These are phyloP conservation scores for Apis florea DNA, from an alignment of 1,140 invertebrate genomes.

Conservation along the genomic window DNA sequence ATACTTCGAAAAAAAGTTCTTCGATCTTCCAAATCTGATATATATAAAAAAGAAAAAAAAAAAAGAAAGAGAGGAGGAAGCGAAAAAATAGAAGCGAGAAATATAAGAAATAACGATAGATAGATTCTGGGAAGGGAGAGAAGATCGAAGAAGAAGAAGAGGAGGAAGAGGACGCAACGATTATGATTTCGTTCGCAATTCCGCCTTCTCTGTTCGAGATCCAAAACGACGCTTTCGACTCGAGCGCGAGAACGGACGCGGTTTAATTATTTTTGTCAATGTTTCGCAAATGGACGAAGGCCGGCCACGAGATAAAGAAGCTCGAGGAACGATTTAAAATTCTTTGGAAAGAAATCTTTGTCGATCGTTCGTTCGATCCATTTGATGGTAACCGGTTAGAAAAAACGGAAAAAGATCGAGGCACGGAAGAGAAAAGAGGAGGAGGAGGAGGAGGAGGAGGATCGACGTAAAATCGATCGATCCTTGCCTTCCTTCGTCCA, in stretches of 20 bases:
- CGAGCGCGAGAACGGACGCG: background rate
- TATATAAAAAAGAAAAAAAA: background rate
- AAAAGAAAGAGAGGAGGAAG: background rate
- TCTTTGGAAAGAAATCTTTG: background rate
- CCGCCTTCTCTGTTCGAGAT: conserved; percentile 13
- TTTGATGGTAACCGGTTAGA: background rate
- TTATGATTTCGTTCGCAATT: conserved; percentile 2
- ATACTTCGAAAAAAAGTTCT: background rate
- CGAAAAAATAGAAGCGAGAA: background rate
- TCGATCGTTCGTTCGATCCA: background rate
- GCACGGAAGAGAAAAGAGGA: too few species aligned
- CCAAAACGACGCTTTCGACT: background rate
- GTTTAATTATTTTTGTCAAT: conserved; percentile 9
- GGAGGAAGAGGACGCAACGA: background rate
- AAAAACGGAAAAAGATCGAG: background rate
- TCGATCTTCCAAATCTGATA: background rate
- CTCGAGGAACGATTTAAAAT: background rate
- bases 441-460: background rate
- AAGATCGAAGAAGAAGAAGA: background rate
- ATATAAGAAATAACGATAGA: background rate
- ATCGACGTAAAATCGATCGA: background rate
- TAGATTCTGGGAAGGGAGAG: background rate
- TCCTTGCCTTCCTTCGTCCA: conserved; percentile 55
- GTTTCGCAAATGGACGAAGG: conserved; percentile 49
- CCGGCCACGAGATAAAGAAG: background rate